A percentile compares a stretch with the other conserved stretches of the same genome.
Evolutionary conservation across 2,113 vertebrate genomes (phyloP).

Genomic region (Herpetotheres cachinnans): DNA sequence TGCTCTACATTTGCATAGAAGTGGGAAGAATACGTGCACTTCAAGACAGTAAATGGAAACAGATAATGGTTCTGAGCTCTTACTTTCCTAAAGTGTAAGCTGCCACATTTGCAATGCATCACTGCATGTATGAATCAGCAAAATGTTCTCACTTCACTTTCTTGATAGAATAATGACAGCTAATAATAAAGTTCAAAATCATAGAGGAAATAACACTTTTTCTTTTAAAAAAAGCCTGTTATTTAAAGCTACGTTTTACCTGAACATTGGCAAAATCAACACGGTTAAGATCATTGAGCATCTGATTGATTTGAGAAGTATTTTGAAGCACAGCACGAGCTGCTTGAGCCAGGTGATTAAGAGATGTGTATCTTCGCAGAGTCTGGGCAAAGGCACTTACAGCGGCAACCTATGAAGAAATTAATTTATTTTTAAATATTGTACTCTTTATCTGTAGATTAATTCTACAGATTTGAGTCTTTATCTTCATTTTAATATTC

Average conservation of each 20-base stretch:
- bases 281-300: conserved; percentile 98
- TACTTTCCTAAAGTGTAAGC: neutral
- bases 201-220: neutral
- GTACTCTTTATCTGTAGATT: neutral
- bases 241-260: conserved; percentile 72
- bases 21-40: neutral
- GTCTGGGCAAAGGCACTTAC: conserved; percentile 99
- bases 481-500: neutral
- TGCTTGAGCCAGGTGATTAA: conserved; percentile 98
- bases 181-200: neutral
- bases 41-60: neutral
- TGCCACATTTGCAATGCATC: neutral
- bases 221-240: neutral
- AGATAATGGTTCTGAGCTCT: neutral
- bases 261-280: conserved; percentile 99
- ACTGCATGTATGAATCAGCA: neutral
- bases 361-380: conserved; percentile 95
- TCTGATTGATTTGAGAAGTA: conserved; percentile 99
- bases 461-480: neutral
- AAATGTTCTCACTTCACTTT: neutral
- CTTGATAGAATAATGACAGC: neutral
- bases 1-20: neutral
- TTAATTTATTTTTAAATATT: neutral
- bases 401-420: conserved; percentile 85
- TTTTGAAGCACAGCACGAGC: conserved; percentile 98